phyloP scores from a whole-genome alignment of 2,888 invertebrate species.

The Netelia fuscicornis region DNA sequence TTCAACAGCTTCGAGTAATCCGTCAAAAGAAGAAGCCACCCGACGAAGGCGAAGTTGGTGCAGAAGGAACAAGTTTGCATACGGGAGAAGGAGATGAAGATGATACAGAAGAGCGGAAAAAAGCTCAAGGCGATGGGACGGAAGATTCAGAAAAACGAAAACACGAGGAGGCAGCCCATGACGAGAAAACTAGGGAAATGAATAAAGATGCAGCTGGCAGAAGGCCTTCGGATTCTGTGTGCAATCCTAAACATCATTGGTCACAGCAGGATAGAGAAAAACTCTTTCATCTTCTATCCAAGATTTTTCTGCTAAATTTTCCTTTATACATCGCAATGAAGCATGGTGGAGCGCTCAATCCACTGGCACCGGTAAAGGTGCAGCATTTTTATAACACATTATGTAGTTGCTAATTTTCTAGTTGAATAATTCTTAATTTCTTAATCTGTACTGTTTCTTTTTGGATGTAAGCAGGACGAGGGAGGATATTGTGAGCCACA shows the following conservation, averaged over 20 bases:
- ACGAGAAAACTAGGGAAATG: constrained; percentile 71
- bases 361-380: constrained; percentile 82
- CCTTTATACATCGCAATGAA: constrained; percentile 95
- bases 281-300: constrained; percentile 94
- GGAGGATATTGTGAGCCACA: constrained; percentile 95
- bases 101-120: constrained; percentile 79
- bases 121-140: constrained; percentile 74
- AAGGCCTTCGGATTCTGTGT: constrained; percentile 54
- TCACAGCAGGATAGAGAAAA: constrained; percentile 94
- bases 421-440: not conserved
- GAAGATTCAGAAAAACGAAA: constrained; percentile 58
- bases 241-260: constrained; percentile 86
- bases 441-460: not conserved
- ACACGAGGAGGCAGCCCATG: constrained; percentile 63
- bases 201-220: constrained; percentile 64
- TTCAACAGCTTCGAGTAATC: constrained; percentile 92
- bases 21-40: constrained; percentile 82
- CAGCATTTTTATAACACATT: not conserved
- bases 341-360: constrained; percentile 88
- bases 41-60: constrained; percentile 33
- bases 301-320: constrained; percentile 95
- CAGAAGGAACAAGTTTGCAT: constrained; percentile 58
- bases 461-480: constrained; percentile 88
- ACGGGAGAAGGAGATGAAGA: constrained; percentile 79
- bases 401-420: not conserved